A percentile compares a stretch with the other conserved stretches of the same genome.
Conservation (phyloP, 2,888 invertebrate species). For the Sesamia inferens region DNA sequence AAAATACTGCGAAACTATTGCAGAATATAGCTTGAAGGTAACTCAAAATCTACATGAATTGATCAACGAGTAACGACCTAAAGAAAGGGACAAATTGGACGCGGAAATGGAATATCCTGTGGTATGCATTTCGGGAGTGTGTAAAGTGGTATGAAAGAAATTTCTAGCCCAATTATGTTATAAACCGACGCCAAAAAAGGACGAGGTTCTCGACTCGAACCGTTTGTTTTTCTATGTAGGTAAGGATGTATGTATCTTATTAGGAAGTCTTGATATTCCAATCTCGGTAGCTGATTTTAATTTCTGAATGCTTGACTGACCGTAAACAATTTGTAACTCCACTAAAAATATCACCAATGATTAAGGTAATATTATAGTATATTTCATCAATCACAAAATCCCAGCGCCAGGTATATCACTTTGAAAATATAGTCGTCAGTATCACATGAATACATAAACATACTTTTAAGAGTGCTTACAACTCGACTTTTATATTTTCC, state of each 20-base stretch:
- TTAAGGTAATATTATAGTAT: conserved; percentile 24
- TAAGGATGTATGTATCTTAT: neutral
- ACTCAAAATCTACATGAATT: neutral
- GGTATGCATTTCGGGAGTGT: neutral
- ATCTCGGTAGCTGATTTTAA: neutral
- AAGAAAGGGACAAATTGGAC: too few species aligned
- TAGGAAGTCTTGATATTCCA: neutral
- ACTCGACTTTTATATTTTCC: conserved; percentile 37
- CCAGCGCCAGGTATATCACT: conserved; percentile 16
- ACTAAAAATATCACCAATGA: conserved; percentile 21
- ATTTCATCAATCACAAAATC: conserved; percentile 35
- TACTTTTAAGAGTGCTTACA: conserved; percentile 32
- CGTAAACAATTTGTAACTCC: neutral
- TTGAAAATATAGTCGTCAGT: conserved; percentile 34
- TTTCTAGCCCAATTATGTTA: neutral
- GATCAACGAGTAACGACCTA: neutral
- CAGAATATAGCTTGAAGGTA: conserved; percentile 6
- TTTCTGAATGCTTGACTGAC: conserved; percentile 9
- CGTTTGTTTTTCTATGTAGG: too few species aligned
- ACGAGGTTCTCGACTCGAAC: neutral
- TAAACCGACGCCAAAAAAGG: neutral
- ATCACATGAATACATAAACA: conserved; percentile 48
- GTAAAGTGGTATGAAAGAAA: too few species aligned
- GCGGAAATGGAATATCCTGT: neutral
- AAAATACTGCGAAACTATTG: conserved; percentile 25